phyloP scores from a whole-genome alignment of 30 jellyfish, hydroid and myxozoan genomes.

The Catostylus mosaicus region DNA sequence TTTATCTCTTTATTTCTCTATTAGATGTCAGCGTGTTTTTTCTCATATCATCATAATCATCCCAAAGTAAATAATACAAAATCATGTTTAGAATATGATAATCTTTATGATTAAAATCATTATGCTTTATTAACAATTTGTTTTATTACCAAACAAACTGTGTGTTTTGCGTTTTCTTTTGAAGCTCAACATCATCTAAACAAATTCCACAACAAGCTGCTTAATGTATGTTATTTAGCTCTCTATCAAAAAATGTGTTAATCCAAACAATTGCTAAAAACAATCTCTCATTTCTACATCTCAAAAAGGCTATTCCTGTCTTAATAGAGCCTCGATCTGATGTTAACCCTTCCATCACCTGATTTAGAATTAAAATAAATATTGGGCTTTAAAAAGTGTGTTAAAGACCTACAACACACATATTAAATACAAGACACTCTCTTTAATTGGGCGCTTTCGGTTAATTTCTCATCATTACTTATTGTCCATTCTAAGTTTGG shows the following conservation, averaged over 20 bases:
- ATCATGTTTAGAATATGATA: neutral
- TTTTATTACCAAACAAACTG: neutral
- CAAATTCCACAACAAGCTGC: neutral
- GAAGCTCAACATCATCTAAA: neutral
- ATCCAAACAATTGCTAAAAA: neutral
- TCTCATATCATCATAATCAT: neutral
- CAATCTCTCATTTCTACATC: neutral
- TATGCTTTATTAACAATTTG: neutral
- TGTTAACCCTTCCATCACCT: too few relatives aligned
- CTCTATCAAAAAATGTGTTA: neutral
- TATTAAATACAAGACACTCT: too few relatives aligned
- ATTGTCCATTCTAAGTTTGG: too few relatives aligned
- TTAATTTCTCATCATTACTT: too few relatives aligned
- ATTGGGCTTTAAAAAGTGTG: too few relatives aligned
- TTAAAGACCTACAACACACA: too few relatives aligned
- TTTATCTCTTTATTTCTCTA: neutral
- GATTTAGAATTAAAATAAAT: too few relatives aligned
- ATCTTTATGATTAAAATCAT: neutral
- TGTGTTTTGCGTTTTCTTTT: slow-evolving; percentile 5
- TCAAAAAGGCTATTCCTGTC: neutral
- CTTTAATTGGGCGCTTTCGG: too few relatives aligned
- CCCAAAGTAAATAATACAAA: neutral
- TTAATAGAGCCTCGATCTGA: too few relatives aligned
- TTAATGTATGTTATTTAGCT: neutral
- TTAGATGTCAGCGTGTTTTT: neutral